Evolutionary conservation across 2,797 vertebrate genomes (phyloP), one percentile per base, ranked within the genome.

Genomic region (Stomatorhinus walkeri): DNA sequence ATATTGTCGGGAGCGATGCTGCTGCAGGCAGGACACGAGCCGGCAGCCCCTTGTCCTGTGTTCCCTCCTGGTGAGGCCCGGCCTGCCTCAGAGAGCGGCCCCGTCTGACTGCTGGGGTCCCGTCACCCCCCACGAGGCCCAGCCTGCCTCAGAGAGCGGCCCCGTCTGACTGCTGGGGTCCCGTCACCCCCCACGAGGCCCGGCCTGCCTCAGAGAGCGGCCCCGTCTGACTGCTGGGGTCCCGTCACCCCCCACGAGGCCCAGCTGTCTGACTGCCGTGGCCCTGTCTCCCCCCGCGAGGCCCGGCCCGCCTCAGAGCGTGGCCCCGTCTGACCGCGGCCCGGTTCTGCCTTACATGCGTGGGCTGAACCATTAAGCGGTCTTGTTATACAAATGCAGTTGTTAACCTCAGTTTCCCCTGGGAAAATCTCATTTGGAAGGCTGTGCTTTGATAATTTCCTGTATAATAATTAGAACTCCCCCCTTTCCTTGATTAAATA

Each of bases 391-490:
- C 90, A 90, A 91, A 90, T 90, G 87, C 76, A 48, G 85, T 89
- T 90, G 56, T 81, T 92, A 89, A 89, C 85, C 89, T 88, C 81
- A 79, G 64, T 76, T 87, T 43, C 87, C 89, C 68, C 87, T 1
- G 76, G 91, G 88, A 88, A 81, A 76, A 88, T 16, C 85, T 90
- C 36, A 59, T 90, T 88, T 79, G 24, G 89, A 89, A 89, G 90
- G 81, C 89, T 89, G 51, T 43, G 88, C 90, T 88, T 89, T 90
- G 90, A 89, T 91, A 92, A 93, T 92, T 91, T 91, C 89, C 91
- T 92, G 89, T 89, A 85, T 90, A 90, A 89, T 91, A 92, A 93
- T 92, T 91, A 91, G 88, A 22, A 84, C 89, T 49, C 64, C 89
- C 52, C 52, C 85, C 52, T 48, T 83, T 88, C 89, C 91, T 90